Evolutionary conservation across 2,797 vertebrate species (phyloP), one percentile per base, ranked within the genome.

Genomic region (Capromys pilorides): DNA sequence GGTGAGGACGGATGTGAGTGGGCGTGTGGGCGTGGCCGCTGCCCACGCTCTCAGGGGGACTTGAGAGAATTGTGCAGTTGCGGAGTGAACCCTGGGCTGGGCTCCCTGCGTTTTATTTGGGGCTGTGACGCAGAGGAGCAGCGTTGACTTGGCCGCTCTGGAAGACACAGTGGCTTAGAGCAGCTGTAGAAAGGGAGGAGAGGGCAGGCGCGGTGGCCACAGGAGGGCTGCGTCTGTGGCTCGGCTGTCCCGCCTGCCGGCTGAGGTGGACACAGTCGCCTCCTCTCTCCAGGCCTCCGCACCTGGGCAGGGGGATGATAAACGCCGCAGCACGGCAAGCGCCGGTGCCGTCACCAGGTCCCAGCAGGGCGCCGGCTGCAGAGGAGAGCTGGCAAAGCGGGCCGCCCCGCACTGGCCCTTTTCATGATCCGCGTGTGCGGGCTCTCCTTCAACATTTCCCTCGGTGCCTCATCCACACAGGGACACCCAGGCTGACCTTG

Each of bases 141-240:
- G 82, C 49, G 49, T 89, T 49, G 64, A 22, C 77, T 78, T 88
- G 82, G 71, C 49, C 62, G 33, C 45, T 62, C 77, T 94, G 92
- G 90, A 73, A 87, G 94, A 82, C 57, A 67, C n/a, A n/a, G n/a
- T n/a, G n/a, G n/a, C n/a, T n/a, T 8, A 87, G 89, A 90, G 79
- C 49, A 31, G 31, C 90, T 82, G 36, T 73, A 77, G n/a, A 64
- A 88, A 54, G 77, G 4, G 36, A 22, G 84, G 81, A 64, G 79
- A 28, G 59, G 11, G 33, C 18, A 33, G 21, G 69, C 36, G 1
- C 4, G 19, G 39, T 19, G 41, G 39, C 59, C 5, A 4, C 9
- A n/a, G 51, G 19, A 57, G 21, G 73, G 28, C 24, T 81, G 77
- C 61, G 2, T 61, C 79, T 78, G 80, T 21, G 4, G 21, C 7